phyloP scores from a whole-genome alignment of 2,113 vertebrate genomes.

The Cyanoramphus novaezelandiae region DNA sequence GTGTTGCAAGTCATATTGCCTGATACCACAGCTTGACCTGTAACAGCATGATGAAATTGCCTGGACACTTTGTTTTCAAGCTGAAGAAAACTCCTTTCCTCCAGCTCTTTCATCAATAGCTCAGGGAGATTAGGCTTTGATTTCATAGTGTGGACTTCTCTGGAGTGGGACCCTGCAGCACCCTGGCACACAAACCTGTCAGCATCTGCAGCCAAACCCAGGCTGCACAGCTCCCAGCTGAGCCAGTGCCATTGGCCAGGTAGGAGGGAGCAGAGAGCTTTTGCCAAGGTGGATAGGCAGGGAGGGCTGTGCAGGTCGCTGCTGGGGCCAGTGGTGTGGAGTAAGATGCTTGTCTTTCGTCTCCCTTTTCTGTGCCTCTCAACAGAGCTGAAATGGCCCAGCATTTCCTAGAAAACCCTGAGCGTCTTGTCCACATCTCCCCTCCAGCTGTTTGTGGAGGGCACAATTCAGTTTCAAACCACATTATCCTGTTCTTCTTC shows the following conservation, averaged over 20 bases:
- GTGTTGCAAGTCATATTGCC: background rate
- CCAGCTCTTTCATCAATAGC: background rate
- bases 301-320: background rate
- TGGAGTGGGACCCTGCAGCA: background rate
- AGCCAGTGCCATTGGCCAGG: background rate
- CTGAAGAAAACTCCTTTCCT: background rate
- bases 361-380: background rate
- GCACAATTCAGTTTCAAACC: background rate
- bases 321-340: background rate
- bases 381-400: background rate
- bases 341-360: background rate
- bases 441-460: background rate
- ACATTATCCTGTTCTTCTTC: background rate
- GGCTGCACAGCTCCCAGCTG: background rate
- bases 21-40: background rate
- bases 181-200: background rate
- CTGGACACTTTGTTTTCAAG: background rate
- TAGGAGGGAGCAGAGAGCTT: background rate
- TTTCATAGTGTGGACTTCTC: background rate
- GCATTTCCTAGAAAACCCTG: background rate
- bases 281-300: background rate
- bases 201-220: background rate
- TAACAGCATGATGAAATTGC: background rate
- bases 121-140: background rate
- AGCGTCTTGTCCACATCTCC: background rate